Conservation (phyloP, 2,888 invertebrate species). For the Muscina levida region DNA sequence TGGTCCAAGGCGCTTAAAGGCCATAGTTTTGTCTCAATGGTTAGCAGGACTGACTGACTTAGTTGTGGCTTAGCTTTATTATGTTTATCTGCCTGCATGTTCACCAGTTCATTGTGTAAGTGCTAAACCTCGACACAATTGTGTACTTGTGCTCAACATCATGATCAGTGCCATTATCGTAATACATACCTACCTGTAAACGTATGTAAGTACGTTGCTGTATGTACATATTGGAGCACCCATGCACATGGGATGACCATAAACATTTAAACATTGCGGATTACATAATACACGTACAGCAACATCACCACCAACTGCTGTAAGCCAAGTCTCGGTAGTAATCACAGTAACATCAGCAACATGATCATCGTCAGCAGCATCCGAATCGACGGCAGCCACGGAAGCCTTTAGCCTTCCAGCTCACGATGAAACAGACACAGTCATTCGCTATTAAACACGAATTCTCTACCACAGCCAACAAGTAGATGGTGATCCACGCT, state of each 20-base stretch:
- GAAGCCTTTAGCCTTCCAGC: constrained; percentile 56
- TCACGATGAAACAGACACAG: not conserved
- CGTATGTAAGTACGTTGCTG: too few species aligned
- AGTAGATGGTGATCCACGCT: constrained; percentile 34
- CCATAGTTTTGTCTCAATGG: constrained; percentile 60
- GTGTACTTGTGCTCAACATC: constrained; percentile 53
- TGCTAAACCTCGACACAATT: constrained; percentile 58
- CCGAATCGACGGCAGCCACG: constrained; percentile 39
- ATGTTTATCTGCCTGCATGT: constrained; percentile 23
- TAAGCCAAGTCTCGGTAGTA: constrained; percentile 19
- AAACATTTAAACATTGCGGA: constrained; percentile 51
- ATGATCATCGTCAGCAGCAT: constrained; percentile 30
- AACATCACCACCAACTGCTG: constrained; percentile 27
- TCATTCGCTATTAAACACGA: constrained; percentile 50
- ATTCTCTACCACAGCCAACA: constrained; percentile 42
- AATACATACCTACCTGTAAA: constrained; percentile 8
- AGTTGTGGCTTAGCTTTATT: constrained; percentile 30
- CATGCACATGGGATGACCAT: constrained; percentile 29
- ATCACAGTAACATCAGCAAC: constrained; percentile 39
- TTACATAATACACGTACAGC: constrained; percentile 54
- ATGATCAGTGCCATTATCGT: constrained; percentile 44
- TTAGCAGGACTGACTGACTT: constrained; percentile 66
- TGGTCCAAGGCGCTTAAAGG: constrained; percentile 47
- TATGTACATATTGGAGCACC: constrained; percentile 40
- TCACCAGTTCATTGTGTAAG: constrained; percentile 46